Evolutionary conservation across 2,888 invertebrate genomes (phyloP).

Genomic region (Laspeyria flexula): DNA sequence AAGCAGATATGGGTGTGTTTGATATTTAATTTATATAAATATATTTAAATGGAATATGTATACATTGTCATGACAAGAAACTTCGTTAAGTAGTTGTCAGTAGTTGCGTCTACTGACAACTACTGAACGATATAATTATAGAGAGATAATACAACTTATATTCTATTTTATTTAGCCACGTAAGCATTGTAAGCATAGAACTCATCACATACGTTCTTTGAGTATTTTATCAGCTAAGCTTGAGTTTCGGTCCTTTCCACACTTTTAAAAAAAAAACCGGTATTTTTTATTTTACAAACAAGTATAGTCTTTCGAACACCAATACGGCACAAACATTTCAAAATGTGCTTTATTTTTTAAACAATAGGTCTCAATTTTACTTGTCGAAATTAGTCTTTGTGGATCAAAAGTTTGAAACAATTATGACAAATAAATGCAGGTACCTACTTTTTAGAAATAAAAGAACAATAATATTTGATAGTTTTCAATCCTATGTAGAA

Average conservation of each 20-base stretch:
- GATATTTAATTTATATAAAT: slow-evolving; percentile 61
- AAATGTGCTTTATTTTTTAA: too few relatives aligned
- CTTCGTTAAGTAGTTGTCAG: slow-evolving; percentile 50
- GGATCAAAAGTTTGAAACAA: too few relatives aligned
- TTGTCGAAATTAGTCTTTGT: too few relatives aligned
- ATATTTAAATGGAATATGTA: slow-evolving; percentile 62
- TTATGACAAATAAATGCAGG: too few relatives aligned
- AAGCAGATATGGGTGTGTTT: slow-evolving; percentile 79
- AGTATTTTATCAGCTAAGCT: slow-evolving; percentile 74
- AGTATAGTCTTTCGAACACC: too few relatives aligned
- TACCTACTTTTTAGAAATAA: too few relatives aligned
- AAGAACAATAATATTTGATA: too few relatives aligned
- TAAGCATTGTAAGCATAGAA: slow-evolving; percentile 78
- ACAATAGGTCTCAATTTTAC: too few relatives aligned
- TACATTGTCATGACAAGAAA: slow-evolving; percentile 69
- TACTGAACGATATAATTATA: slow-evolving; percentile 38
- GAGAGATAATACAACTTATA: slow-evolving; percentile 73
- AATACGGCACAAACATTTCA: too few relatives aligned
- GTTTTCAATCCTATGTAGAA: too few relatives aligned
- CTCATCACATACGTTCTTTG: slow-evolving; percentile 67
- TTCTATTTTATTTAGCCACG: slow-evolving; percentile 74
- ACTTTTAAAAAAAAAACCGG: slow-evolving; percentile 28
- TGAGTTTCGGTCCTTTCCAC: slow-evolving; percentile 55
- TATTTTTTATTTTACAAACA: background rate
- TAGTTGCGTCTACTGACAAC: too few relatives aligned